Percentiles rank a stretch among this genome's conserved stretches.
phyloP scores from a whole-genome alignment of 2,113 vertebrate genomes.

The Poicephalus meyeri region DNA sequence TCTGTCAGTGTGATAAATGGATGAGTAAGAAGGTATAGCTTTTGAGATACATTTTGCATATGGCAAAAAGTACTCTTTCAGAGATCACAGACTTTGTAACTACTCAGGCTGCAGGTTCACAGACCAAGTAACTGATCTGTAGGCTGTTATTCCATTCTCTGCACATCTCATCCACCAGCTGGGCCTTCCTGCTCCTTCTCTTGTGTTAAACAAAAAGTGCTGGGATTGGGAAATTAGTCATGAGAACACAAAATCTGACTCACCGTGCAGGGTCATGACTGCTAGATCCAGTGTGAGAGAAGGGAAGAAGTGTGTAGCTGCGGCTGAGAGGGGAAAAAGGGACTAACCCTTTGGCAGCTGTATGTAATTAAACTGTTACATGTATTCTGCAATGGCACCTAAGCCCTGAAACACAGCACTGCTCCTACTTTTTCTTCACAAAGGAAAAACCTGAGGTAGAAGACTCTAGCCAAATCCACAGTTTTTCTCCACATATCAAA shows the following conservation, averaged over 20 bases:
- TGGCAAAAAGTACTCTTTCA: not conserved
- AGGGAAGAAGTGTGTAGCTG: not conserved
- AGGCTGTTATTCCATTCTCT: not conserved
- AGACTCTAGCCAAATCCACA: not conserved
- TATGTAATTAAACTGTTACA: fast-evolving
- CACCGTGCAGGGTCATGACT: fast-evolving
- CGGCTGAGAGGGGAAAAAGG: not conserved
- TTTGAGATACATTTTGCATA: not conserved
- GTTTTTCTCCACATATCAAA: not conserved
- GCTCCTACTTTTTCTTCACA: not conserved
- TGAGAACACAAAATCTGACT: not conserved
- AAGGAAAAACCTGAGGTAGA: not conserved
- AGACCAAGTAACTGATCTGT: not conserved
- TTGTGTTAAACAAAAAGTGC: not conserved
- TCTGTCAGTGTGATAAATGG: not conserved
- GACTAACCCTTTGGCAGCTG: not conserved
- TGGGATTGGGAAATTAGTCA: not conserved
- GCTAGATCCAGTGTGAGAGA: not conserved
- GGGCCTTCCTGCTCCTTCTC: not conserved
- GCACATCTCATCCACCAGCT: not conserved
- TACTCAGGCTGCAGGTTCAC: not conserved
- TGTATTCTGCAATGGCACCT: not conserved
- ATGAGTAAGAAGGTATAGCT: not conserved
- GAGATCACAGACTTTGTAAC: not conserved
- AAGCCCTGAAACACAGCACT: not conserved